Percentiles rank a stretch among this genome's conserved stretches.
Conservation (phyloP, 2,113 vertebrate species). For the Numida meleagris region DNA sequence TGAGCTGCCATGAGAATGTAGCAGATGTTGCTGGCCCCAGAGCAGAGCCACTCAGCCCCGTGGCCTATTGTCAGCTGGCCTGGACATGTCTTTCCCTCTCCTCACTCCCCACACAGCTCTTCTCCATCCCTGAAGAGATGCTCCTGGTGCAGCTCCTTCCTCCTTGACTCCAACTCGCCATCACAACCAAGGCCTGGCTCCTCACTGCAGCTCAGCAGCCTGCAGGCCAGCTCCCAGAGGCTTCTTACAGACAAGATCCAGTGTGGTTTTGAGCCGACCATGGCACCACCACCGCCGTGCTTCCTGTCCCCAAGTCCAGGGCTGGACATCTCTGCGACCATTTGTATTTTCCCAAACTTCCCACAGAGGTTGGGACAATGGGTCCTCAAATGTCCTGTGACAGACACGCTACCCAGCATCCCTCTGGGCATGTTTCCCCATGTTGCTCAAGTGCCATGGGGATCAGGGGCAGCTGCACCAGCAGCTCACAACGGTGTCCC, state of each 20-base stretch:
- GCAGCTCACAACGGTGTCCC: neutral
- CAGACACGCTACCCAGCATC: neutral
- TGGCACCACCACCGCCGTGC: fast-evolving
- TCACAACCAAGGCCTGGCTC: neutral
- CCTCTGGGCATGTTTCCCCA: neutral
- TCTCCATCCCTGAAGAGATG: neutral
- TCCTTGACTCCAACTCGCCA: neutral
- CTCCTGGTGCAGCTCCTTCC: neutral
- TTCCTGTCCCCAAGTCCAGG: neutral
- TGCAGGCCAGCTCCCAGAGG: neutral
- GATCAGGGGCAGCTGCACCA: neutral
- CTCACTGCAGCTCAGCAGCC: neutral
- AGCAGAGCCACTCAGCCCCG: neutral
- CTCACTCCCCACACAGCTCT: neutral
- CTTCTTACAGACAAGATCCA: neutral
- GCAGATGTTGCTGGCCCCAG: fast-evolving
- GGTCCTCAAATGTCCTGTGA: neutral
- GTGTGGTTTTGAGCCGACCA: neutral
- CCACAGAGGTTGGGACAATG: neutral
- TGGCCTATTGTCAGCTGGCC: neutral
- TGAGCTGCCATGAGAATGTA: neutral
- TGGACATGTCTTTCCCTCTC: neutral
- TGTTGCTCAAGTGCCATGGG: fast-evolving
- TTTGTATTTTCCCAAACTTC: neutral
- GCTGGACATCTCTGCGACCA: neutral